phyloP scores from a whole-genome alignment of 2,888 invertebrate genomes.

The Melinaea marsaeus region DNA sequence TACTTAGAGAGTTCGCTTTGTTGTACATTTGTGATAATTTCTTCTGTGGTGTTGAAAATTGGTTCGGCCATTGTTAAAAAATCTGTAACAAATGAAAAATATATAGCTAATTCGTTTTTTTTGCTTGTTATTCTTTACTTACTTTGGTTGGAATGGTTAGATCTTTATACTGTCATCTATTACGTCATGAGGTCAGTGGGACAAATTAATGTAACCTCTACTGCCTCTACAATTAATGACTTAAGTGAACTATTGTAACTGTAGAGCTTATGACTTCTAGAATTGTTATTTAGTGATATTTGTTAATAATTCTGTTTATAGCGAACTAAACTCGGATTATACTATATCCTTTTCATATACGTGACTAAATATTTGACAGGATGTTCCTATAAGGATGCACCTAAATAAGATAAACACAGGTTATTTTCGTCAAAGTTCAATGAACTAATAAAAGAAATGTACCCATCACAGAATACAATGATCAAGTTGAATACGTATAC shows the following conservation, averaged over 20 bases:
- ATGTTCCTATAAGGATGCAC: constrained; percentile 11
- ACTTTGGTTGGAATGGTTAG: too few species aligned
- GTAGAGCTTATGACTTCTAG: too few species aligned
- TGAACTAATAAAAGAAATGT: not conserved
- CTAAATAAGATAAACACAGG: not conserved
- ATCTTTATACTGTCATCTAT: constrained; percentile 15
- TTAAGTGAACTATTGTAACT: not conserved
- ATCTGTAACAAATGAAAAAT: constrained; percentile 35
- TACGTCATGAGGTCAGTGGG: constrained; percentile 35
- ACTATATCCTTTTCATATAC: constrained; percentile 14
- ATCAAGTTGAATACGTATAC: too few species aligned
- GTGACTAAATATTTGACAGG: constrained; percentile 16
- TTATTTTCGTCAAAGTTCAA: constrained; percentile 10
- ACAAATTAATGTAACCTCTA: constrained; percentile 38
- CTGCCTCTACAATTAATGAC: constrained; percentile 38
- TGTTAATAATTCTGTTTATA: not conserved
- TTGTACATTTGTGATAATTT: constrained; percentile 33
- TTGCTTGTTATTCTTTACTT: too few species aligned
- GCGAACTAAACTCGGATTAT: constrained; percentile 12
- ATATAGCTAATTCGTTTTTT: too few species aligned
- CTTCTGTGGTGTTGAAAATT: constrained; percentile 38
- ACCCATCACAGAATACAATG: not conserved
- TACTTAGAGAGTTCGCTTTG: constrained; percentile 45
- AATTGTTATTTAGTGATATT: not conserved
- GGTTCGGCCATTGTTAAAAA: constrained; percentile 38